A percentile compares a stretch with the other conserved stretches of the same genome.
phyloP scores from a whole-genome alignment of 1,140 invertebrate genomes.

The Drosophila melanogaster region Release_6_plus_ISO1_MT NT_033777.3:19819001-19819500 shows the following conservation, averaged over 20 bases:
- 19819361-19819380: neutral
- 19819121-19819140: no score
- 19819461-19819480: conserved; percentile 59
- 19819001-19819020: neutral
- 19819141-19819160: neutral
- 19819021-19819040: conserved; percentile 1
- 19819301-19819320: conserved; percentile 40
- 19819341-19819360: conserved; percentile 52
- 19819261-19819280: conserved; percentile 1
- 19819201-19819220: conserved; percentile 26
- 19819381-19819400: neutral
- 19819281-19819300: conserved; percentile 42
- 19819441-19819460: conserved; percentile 57
- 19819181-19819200: neutral
- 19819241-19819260: conserved; percentile 18
- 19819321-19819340: conserved; percentile 15
- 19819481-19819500: conserved; percentile 70
- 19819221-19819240: neutral
- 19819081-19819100: no score
- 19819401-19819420: conserved; percentile 28
- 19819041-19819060: neutral
- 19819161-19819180: neutral
- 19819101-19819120: no score
- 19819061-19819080: neutral
- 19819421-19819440: conserved; percentile 30